Percentiles rank a stretch among this genome's conserved stretches.
Conservation (phyloP, 2,888 invertebrate genomes). For the Pyrgus malvae region DNA sequence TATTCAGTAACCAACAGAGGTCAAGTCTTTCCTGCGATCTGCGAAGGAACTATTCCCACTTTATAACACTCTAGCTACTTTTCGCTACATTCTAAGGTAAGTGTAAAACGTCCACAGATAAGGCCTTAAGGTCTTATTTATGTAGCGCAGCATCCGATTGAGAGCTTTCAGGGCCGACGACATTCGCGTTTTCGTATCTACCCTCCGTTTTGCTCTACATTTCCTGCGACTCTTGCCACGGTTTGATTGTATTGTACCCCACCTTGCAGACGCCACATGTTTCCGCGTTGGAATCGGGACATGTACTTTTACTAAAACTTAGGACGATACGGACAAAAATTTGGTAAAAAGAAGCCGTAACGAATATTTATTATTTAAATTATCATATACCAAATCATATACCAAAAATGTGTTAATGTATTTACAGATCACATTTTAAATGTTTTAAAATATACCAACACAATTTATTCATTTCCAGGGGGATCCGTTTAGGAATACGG, state of each 20-base stretch:
- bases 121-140: conserved; percentile 76
- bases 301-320: too few species aligned
- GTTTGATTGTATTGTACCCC: conserved; percentile 51
- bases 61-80: background rate
- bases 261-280: conserved; percentile 27
- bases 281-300: background rate
- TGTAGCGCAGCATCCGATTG: conserved; percentile 76
- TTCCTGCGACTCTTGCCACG: conserved; percentile 65
- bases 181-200: conserved; percentile 73
- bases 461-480: too few species aligned
- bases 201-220: conserved; percentile 64
- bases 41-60: background rate
- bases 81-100: conserved; percentile 39
- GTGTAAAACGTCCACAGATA: conserved; percentile 56
- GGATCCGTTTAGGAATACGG: too few species aligned
- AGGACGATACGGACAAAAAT: too few species aligned
- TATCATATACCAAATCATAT: too few species aligned
- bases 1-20: background rate
- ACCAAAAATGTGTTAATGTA: too few species aligned
- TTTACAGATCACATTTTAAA: too few species aligned
- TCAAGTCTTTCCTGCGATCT: background rate
- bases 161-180: conserved; percentile 63
- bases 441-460: too few species aligned
- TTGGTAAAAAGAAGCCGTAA: too few species aligned
- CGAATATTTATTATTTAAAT: too few species aligned